Evolutionary conservation across 2,888 invertebrate species (phyloP), one percentile per base, ranked within the genome.

Genomic region (Caradrina clavipalpis): DNA sequence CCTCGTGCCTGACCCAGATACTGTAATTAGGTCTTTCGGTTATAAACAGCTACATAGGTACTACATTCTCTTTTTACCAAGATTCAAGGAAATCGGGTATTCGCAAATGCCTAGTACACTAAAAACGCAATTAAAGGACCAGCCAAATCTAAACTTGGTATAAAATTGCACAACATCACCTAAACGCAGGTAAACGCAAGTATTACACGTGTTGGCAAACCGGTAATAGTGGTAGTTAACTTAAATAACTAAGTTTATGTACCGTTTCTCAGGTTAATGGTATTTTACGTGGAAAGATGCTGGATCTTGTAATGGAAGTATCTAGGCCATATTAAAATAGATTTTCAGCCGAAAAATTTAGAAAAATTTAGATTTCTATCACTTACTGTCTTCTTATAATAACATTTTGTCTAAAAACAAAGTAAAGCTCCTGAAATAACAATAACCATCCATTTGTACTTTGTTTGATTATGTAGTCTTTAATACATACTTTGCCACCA

Each of bases 191-290:
- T 62, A 69, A 74, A 62, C 35, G 50, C 78, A 65, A 64, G 61
- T 62, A 64, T 73, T 69, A 78, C 51, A 63, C 51, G 56, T 56
- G 67, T 81, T 62, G 35, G 59, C n/a, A 50, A 79, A 81, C 78
- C 63, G 60, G 79, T 76, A 69, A 67, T 35, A 7, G 42, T 26
- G 49, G 42, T 49, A 53, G 35, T 71, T 80, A 62, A 70, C 59
- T 49, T 50, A 49, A 59, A 56, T 59, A 62, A 62, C 60, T 76
- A 70, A 69, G 55, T 77, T 65, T 59, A 80, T 62, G 54, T 49
- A 26, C 56, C 21, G 45, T 49, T 69, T 62, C 50, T 10, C 54
- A 59, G 55, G 47, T 75, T n/a, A 75, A 67, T 62, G 39, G 59
- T 80, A 26, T 51, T 80, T 80, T 75, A 75, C 55, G 22, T 49